Percentiles rank a stretch among this genome's conserved stretches.
These are phyloP conservation scores for Dorcus hopei DNA, from an alignment of 2,888 invertebrate species.

Conservation along the genomic window DNA sequence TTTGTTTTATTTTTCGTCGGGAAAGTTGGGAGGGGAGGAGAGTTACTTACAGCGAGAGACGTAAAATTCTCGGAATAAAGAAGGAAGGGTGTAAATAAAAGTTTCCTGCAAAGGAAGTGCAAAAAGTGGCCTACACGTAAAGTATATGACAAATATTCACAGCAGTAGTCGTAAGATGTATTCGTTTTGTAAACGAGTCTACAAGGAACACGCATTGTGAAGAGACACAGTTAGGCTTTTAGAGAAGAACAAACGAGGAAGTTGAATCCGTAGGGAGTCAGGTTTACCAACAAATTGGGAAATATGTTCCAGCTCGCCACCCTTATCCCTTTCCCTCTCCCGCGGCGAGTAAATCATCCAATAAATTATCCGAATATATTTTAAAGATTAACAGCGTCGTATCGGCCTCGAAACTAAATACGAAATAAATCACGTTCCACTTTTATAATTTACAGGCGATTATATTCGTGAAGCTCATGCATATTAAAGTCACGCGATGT, in stretches of 20 bases:
- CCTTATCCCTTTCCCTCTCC: conserved; percentile 21
- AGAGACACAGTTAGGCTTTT: conserved; percentile 28
- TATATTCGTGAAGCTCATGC: conserved; percentile 35
- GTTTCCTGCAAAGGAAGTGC: background rate
- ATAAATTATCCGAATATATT: conserved; percentile 23
- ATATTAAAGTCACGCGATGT: conserved; percentile 38
- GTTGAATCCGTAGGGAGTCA: conserved; percentile 23
- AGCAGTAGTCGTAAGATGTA: conserved; percentile 20
- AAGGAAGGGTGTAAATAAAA: too few species aligned
- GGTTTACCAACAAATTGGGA: conserved; percentile 30
- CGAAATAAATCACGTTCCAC: background rate
- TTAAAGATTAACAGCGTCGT: conserved; percentile 18
- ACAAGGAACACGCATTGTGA: conserved; percentile 14
- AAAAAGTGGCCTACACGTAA: background rate
- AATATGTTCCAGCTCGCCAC: conserved; percentile 24
- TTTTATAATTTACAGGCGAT: conserved; percentile 22
- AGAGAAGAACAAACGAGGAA: conserved; percentile 26
- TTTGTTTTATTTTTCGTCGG: too few species aligned
- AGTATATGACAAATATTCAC: conserved; percentile 24
- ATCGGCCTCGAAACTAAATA: background rate
- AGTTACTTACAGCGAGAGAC: too few species aligned
- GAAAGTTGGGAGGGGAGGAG: too few species aligned
- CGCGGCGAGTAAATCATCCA: conserved; percentile 24
- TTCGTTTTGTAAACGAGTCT: conserved; percentile 20
- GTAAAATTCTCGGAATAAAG: too few species aligned